A percentile compares a stretch with the other conserved stretches of the same genome.
These are phyloP conservation scores for Geopemphigus sp. DNA, from an alignment of 1,140 invertebrate species.

Conservation along the genomic window DNA sequence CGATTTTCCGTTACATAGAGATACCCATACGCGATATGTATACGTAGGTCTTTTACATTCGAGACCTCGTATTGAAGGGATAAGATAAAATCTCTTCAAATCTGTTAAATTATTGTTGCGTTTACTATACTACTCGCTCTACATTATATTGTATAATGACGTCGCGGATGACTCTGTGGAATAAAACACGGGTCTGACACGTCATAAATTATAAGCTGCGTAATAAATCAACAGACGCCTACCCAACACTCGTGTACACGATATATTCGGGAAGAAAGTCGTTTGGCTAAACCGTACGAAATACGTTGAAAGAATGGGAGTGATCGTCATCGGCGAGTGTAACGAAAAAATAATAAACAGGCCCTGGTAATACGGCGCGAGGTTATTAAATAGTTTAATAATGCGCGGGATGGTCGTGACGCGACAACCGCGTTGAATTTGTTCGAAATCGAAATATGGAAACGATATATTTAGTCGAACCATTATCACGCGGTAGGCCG, in stretches of 20 bases:
- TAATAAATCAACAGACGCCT: not conserved
- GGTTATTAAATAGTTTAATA: not conserved
- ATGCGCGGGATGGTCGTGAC: no score
- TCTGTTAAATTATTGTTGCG: no score
- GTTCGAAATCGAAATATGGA: no score
- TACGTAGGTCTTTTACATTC: no score
- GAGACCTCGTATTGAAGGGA: no score
- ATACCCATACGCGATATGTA: no score
- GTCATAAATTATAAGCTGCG: not conserved
- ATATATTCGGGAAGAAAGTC: not conserved
- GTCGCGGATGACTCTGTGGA: not conserved
- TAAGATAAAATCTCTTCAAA: no score
- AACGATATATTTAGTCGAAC: no score
- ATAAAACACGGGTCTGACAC: not conserved
- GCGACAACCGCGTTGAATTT: no score
- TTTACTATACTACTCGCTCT: not conserved
- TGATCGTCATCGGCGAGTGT: not conserved
- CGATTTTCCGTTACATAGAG: no score
- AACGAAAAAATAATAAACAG: not conserved
- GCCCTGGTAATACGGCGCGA: not conserved
- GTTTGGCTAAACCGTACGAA: not conserved
- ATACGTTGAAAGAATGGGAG: not conserved
- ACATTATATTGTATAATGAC: constrained; percentile 1
- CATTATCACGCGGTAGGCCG: no score
- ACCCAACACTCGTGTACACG: not conserved